phyloP scores from a whole-genome alignment of 2,888 invertebrate species.

The Microctonus aethiopoides region DNA sequence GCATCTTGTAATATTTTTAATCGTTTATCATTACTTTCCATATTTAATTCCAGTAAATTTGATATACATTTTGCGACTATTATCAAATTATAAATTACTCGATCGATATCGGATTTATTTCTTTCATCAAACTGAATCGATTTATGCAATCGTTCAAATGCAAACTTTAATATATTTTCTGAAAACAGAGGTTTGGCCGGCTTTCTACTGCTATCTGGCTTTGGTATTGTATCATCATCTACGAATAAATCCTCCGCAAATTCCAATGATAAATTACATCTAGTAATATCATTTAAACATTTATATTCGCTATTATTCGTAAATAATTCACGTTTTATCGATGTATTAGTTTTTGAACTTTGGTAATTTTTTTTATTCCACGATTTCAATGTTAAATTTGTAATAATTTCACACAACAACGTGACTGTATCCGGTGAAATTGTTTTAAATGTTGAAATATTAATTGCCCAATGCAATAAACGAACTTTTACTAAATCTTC shows the following conservation, averaged over 20 bases:
- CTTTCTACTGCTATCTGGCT: constrained; percentile 37
- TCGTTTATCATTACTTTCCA: constrained; percentile 25
- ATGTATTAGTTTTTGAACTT: not conserved
- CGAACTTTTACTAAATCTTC: constrained; percentile 48
- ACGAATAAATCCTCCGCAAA: constrained; percentile 46
- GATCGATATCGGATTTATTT: constrained; percentile 38
- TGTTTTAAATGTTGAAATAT: constrained; percentile 45
- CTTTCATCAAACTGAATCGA: constrained; percentile 29
- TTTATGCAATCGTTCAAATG: constrained; percentile 41
- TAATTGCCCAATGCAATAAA: constrained; percentile 54
- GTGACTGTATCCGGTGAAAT: constrained; percentile 44
- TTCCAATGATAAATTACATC: constrained; percentile 47
- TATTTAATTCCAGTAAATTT: constrained; percentile 48
- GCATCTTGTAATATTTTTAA: constrained; percentile 31
- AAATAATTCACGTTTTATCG: constrained; percentile 25
- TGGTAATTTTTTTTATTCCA: constrained; percentile 41
- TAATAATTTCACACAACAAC: constrained; percentile 51
- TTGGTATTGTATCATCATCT: constrained; percentile 39
- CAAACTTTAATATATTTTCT: constrained; percentile 40
- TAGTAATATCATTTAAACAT: constrained; percentile 44
- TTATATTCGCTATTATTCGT: constrained; percentile 39
- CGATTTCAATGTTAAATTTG: constrained; percentile 49
- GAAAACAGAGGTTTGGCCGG: constrained; percentile 32
- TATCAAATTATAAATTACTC: constrained; percentile 47
- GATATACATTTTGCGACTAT: constrained; percentile 51